Evolutionary conservation across 2,888 invertebrate genomes (phyloP), one percentile per base, ranked within the genome.

Genomic region (Drosophila mulleri): DNA sequence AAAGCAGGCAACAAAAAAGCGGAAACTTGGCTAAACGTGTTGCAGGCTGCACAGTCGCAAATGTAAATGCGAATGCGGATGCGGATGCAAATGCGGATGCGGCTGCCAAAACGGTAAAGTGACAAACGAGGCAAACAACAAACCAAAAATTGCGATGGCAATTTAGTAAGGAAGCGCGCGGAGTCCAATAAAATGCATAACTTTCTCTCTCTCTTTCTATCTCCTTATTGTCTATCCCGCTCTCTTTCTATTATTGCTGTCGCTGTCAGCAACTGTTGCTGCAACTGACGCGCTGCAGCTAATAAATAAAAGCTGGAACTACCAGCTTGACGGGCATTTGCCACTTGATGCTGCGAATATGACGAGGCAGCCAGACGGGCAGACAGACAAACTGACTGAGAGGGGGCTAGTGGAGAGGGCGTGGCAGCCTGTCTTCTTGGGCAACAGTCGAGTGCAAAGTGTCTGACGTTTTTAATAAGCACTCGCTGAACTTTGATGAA

Each of bases 401-500:
- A 23, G 2, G 14, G 16, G n/a, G n/a, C 8, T 4, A 26, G 23
- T 12, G 20, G 7, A n/a, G 18, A n/a, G 41, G 35, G 23, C 20
- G 20, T 45, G 41, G 48, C 18, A 35, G 37, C 50, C 14, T 37
- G 39, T 63, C 65, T 72, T 62, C 65, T 72, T 62, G 57, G 52
- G 53, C 75, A 74, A 20, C 29, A 54, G 54, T 29, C n/a, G 11
- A 56, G 23, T 12, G 59, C 5, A 50, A 45, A 61, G 62, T 57
- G 72, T 60, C 61, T 54, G 74, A 58, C 39, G 56, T 67, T 83
- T 81, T 72, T 75, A 83, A 84, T 84, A 83, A 88, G 82, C 87
- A 81, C 48, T 44, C 69, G 71, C 72, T 72, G 65, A 88, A 83
- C 76, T 78, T 76, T 86, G 82, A 87, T 84, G 89, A 81, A 76